These are phyloP conservation scores for Himalopsyche anomala DNA, from an alignment of 2,888 invertebrate species.

Conservation along the genomic window DNA sequence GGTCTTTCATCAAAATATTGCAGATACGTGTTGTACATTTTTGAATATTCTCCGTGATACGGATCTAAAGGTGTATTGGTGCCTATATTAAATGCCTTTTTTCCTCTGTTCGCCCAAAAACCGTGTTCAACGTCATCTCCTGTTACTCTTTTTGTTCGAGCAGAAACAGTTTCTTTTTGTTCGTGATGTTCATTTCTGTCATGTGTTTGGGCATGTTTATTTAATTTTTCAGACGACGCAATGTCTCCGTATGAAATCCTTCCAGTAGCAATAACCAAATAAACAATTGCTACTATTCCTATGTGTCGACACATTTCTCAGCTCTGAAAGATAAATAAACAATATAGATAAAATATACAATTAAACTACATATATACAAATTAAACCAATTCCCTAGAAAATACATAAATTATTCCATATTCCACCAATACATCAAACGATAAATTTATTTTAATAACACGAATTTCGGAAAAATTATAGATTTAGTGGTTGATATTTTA, in stretches of 20 bases:
- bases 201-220: neutral
- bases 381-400: neutral
- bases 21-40: neutral
- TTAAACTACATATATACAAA: neutral
- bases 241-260: slow-evolving; percentile 36
- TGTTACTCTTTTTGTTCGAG: slow-evolving; percentile 67
- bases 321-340: slow-evolving; percentile 5
- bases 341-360: neutral
- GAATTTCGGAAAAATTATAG: too few relatives aligned
- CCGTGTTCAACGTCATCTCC: slow-evolving; percentile 68
- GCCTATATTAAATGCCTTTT: slow-evolving; percentile 40
- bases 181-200: neutral
- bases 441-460: neutral
- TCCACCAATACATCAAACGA: neutral
- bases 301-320: slow-evolving; percentile 24
- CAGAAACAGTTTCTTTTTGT: neutral
- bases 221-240: neutral
- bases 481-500: neutral
- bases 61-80: slow-evolving; percentile 28
- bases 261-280: slow-evolving; percentile 24
- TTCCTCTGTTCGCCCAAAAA: slow-evolving; percentile 72
- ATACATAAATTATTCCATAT: too few relatives aligned
- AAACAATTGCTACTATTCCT: slow-evolving; percentile 4
- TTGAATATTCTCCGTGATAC: slow-evolving; percentile 16
- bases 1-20: slow-evolving; percentile 50